Evolutionary conservation across 2,113 vertebrate species (phyloP).

Genomic region (Indicator maculatus): DNA sequence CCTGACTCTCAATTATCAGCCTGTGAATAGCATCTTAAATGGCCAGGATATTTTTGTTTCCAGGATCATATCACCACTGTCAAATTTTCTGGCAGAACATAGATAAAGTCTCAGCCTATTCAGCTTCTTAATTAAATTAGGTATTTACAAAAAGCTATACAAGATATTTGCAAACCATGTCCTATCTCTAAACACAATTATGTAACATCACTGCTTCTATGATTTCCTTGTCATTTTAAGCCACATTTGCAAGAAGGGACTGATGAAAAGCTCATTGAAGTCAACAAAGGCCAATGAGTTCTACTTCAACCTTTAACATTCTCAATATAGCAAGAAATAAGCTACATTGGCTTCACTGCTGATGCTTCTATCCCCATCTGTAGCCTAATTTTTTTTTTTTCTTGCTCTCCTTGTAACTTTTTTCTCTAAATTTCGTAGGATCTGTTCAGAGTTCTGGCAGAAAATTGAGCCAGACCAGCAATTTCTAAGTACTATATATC

Average conservation of each 20-base stretch:
- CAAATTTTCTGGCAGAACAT: background rate
- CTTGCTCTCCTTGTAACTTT: background rate
- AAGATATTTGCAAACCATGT: background rate
- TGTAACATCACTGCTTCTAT: background rate
- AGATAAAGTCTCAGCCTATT: background rate
- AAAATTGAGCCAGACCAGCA: background rate
- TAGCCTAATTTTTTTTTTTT: background rate
- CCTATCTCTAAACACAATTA: background rate
- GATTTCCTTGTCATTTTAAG: conserved; percentile 23
- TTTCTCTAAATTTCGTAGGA: background rate
- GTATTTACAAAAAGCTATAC: background rate
- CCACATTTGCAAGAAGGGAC: background rate
- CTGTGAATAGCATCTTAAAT: background rate
- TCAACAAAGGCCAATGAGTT: background rate
- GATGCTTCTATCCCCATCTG: background rate
- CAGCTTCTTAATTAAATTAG: background rate
- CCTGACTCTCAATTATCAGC: background rate
- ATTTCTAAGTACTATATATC: background rate
- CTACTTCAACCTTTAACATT: background rate
- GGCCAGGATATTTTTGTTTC: background rate
- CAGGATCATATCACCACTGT: background rate
- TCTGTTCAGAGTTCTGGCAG: background rate
- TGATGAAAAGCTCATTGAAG: conserved; percentile 28
- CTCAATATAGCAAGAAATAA: background rate
- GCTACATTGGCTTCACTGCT: background rate